These are phyloP conservation scores for Ladona fulva DNA, from an alignment of 1,140 invertebrate genomes.

Conservation along the genomic window DNA sequence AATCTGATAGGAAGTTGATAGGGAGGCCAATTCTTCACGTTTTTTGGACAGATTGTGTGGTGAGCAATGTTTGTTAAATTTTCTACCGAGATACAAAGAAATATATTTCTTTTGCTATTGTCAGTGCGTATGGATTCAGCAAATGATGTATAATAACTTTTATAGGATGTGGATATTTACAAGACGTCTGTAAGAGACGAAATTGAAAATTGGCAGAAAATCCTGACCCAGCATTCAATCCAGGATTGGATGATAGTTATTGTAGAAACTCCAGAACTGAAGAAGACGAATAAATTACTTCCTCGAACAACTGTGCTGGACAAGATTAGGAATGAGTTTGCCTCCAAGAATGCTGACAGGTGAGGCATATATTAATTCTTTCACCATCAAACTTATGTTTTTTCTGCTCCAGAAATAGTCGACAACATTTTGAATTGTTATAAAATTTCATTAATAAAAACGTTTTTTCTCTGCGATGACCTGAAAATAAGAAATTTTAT, in stretches of 20 bases:
- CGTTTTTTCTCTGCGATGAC: too few species aligned
- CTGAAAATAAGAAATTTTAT: too few species aligned
- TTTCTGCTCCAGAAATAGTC: too few species aligned
- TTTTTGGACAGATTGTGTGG: slow-evolving; percentile 88
- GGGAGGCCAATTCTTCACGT: slow-evolving; percentile 87
- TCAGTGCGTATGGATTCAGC: not conserved
- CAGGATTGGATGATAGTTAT: slow-evolving; percentile 90
- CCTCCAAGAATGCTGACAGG: slow-evolving; percentile 76
- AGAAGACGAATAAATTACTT: slow-evolving; percentile 83
- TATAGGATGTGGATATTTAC: slow-evolving; percentile 82
- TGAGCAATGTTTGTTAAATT: slow-evolving; percentile 39
- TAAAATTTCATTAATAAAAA: too few species aligned
- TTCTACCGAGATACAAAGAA: not conserved
- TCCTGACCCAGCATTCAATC: slow-evolving; percentile 61
- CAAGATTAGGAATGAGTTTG: slow-evolving; percentile 90
- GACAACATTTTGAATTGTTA: too few species aligned
- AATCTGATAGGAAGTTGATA: slow-evolving; percentile 59
- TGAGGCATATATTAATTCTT: slow-evolving; percentile 29
- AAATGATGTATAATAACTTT: slow-evolving; percentile 23
- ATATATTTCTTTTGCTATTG: not conserved
- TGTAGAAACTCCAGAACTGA: slow-evolving; percentile 85
- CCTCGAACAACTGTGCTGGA: slow-evolving; percentile 88
- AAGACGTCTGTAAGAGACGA: slow-evolving; percentile 77
- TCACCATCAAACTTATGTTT: too few species aligned
- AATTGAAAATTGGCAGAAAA: slow-evolving; percentile 77